A percentile compares a stretch with the other conserved stretches of the same genome.
Conservation (phyloP, 2,888 invertebrate genomes). For the Papilio elwesi region DNA sequence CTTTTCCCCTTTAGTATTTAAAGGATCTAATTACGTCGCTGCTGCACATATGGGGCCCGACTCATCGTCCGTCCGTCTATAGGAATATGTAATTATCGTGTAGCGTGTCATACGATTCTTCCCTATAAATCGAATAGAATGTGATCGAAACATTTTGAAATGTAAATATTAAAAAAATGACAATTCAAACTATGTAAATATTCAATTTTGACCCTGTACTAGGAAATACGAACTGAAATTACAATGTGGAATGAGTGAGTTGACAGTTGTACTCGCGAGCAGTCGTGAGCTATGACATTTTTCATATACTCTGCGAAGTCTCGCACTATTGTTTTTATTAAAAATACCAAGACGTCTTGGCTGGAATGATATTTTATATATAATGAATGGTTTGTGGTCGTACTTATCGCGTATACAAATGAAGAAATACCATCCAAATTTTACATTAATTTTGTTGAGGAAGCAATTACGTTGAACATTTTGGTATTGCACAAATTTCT, state of each 20-base stretch:
- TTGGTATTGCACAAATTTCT: too few relatives aligned
- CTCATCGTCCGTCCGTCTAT: not conserved
- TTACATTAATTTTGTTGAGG: too few relatives aligned
- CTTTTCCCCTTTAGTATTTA: not conserved
- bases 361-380: slow-evolving; percentile 35
- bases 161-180: not conserved
- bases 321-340: slow-evolving; percentile 38
- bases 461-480: too few relatives aligned
- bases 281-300: slow-evolving; percentile 37
- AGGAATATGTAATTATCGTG: not conserved
- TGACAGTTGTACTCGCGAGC: slow-evolving; percentile 32
- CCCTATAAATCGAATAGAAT: not conserved
- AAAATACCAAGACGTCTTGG: slow-evolving; percentile 38
- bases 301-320: slow-evolving; percentile 29
- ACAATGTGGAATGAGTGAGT: slow-evolving; percentile 29
- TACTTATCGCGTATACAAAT: not conserved
- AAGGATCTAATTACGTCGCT: not conserved
- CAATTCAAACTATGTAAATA: not conserved
- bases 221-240: slow-evolving; percentile 28
- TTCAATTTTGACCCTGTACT: slow-evolving; percentile 11
- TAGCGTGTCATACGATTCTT: not conserved
- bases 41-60: not conserved
- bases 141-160: not conserved
- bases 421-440: not conserved
- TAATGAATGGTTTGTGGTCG: slow-evolving; percentile 18